Conservation (phyloP, 2,888 invertebrate genomes). For the Rhagium mordax region DNA sequence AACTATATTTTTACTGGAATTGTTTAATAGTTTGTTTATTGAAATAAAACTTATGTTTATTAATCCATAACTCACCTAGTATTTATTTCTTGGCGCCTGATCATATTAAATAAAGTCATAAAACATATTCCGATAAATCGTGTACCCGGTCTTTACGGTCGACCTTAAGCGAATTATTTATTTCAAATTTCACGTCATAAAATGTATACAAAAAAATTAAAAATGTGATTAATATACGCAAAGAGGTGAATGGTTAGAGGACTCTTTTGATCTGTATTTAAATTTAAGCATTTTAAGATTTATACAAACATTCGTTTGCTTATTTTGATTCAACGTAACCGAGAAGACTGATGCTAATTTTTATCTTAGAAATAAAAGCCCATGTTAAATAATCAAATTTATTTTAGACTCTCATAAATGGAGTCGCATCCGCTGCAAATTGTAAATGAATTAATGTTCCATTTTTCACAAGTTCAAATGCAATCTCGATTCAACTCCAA, state of each 20-base stretch:
- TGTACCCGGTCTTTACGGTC: background rate
- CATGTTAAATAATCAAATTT: background rate
- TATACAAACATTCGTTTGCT: background rate
- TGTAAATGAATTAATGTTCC: background rate
- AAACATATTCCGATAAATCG: background rate
- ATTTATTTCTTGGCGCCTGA: conserved; percentile 23
- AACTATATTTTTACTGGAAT: conserved; percentile 5
- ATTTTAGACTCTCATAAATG: background rate
- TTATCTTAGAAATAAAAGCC: background rate
- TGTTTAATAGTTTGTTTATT: conserved; percentile 27
- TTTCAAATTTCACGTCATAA: background rate
- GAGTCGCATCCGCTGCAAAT: background rate
- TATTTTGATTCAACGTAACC: background rate
- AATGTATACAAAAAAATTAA: background rate
- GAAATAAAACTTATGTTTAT: conserved; percentile 25
- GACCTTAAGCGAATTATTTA: background rate
- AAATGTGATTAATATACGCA: background rate
- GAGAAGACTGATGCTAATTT: background rate
- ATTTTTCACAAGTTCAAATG: no score
- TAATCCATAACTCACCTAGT: conserved; percentile 22
- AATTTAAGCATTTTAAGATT: background rate
- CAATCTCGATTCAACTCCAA: background rate
- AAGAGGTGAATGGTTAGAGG: background rate
- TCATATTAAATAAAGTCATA: conserved; percentile 8
- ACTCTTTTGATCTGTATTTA: background rate